phyloP scores from a whole-genome alignment of 2,113 vertebrate genomes.

The Andinoacara biseriatus region DNA sequence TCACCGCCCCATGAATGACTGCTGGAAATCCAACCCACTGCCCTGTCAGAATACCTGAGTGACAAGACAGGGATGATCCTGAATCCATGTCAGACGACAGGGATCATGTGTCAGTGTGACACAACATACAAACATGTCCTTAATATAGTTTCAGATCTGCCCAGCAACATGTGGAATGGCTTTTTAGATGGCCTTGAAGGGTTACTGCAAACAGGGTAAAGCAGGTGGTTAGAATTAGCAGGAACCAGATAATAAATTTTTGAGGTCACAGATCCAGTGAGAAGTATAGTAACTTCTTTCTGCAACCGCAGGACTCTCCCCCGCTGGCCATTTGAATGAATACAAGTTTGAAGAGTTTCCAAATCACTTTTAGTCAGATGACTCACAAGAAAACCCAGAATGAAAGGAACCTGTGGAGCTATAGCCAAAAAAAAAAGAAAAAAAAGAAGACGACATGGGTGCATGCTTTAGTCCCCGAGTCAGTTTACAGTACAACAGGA shows the following conservation, averaged over 20 bases:
- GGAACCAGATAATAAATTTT: not conserved
- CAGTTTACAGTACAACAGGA: no score
- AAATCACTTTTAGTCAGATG: no score
- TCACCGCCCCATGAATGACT: not conserved
- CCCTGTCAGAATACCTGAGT: constrained; percentile 29
- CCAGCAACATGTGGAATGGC: constrained; percentile 34
- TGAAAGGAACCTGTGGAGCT: no score
- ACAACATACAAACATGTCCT: constrained; percentile 37
- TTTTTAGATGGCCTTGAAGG: not conserved
- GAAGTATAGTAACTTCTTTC: no score
- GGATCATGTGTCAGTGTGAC: constrained; percentile 40
- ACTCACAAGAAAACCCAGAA: no score
- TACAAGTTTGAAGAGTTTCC: no score
- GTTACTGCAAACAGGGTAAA: constrained; percentile 13
- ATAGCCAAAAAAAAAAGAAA: no score
- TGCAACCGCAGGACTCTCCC: no score
- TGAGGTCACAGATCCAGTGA: no score
- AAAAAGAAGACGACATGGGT: no score
- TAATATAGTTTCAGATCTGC: constrained; percentile 57
- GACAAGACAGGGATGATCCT: constrained; percentile 28
- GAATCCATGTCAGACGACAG: not conserved
- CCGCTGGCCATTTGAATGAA: no score
- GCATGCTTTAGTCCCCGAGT: no score
- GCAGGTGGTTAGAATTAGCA: not conserved
- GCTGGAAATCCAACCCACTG: constrained; percentile 5